Evolutionary conservation across 2,797 vertebrate genomes (phyloP).

Genomic region (Linurgus olivaceus): DNA sequence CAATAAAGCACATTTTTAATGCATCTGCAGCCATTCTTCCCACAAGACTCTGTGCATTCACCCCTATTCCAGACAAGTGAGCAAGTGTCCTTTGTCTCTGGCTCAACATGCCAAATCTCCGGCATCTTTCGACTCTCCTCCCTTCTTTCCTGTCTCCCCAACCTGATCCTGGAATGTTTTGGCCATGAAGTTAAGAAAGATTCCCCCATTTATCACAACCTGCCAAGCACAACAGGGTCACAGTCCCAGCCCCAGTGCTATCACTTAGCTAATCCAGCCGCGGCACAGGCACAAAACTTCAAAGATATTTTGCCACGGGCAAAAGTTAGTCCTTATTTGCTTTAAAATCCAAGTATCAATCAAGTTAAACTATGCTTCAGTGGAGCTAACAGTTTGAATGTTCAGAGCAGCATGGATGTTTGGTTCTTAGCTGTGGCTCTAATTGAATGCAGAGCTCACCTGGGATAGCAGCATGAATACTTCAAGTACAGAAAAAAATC

Average conservation of each 20-base stretch:
- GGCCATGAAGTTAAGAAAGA: constrained; percentile 73
- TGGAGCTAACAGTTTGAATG: not conserved
- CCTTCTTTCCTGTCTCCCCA: not conserved
- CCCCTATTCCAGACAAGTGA: not conserved
- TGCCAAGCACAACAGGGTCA: constrained; percentile 73
- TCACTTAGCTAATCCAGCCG: constrained; percentile 64
- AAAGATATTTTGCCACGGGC: constrained; percentile 72
- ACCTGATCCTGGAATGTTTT: constrained; percentile 71
- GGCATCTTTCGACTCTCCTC: not conserved
- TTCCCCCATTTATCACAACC: constrained; percentile 74
- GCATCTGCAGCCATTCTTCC: not conserved
- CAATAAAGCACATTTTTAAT: not conserved
- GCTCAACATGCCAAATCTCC: not conserved
- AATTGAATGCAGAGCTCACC: constrained; percentile 35
- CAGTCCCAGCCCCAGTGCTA: constrained; percentile 49
- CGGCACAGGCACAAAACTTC: constrained; percentile 65
- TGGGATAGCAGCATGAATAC: not conserved
- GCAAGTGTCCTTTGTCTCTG: not conserved
- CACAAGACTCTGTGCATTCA: not conserved
- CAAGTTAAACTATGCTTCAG: constrained; percentile 49
- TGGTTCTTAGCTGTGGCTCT: not conserved
- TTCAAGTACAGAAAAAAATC: not conserved
- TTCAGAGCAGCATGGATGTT: not conserved
- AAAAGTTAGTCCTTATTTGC: constrained; percentile 68
- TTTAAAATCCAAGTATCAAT: constrained; percentile 68